phyloP scores from a whole-genome alignment of 2,888 invertebrate genomes.

The Muscina levida region DNA sequence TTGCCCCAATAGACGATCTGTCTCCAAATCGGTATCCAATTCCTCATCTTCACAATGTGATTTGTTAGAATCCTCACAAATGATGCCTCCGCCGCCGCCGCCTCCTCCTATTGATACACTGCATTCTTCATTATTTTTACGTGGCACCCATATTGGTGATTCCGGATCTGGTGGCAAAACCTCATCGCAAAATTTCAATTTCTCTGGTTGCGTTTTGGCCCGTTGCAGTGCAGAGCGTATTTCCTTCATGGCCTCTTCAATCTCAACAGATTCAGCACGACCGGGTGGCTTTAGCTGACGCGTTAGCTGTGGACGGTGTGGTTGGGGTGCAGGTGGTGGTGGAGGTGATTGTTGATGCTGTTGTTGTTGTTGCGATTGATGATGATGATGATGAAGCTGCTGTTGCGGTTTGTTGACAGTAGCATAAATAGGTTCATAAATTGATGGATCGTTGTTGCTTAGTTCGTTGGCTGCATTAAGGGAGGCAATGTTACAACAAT shows the following conservation, averaged over 20 bases:
- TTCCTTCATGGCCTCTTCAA: conserved; percentile 87
- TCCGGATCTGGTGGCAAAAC: conserved; percentile 76
- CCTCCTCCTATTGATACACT: conserved; percentile 18
- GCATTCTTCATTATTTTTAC: conserved; percentile 67
- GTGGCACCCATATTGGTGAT: conserved; percentile 79
- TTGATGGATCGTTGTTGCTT: conserved; percentile 65
- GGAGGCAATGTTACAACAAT: conserved; percentile 68
- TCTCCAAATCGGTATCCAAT: conserved; percentile 98
- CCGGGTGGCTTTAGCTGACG: conserved; percentile 79
- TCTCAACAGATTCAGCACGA: conserved; percentile 80
- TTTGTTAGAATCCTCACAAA: conserved; percentile 64
- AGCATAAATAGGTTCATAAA: conserved; percentile 76
- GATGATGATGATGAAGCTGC: conserved; percentile 57
- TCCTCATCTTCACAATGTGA: conserved; percentile 84
- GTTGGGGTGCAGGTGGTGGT: conserved; percentile 78
- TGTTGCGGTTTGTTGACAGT: conserved; percentile 69
- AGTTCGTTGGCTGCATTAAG: conserved; percentile 68
- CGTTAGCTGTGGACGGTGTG: conserved; percentile 52
- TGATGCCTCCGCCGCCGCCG: conserved; percentile 13
- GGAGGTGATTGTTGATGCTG: conserved; percentile 78
- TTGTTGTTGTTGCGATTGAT: conserved; percentile 40
- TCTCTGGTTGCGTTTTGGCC: conserved; percentile 78
- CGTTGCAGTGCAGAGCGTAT: conserved; percentile 88
- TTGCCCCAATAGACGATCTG: conserved; percentile 96
- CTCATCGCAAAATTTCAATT: conserved; percentile 77